phyloP scores from a whole-genome alignment of 2,797 vertebrate genomes.

The Liasis olivaceus region DNA sequence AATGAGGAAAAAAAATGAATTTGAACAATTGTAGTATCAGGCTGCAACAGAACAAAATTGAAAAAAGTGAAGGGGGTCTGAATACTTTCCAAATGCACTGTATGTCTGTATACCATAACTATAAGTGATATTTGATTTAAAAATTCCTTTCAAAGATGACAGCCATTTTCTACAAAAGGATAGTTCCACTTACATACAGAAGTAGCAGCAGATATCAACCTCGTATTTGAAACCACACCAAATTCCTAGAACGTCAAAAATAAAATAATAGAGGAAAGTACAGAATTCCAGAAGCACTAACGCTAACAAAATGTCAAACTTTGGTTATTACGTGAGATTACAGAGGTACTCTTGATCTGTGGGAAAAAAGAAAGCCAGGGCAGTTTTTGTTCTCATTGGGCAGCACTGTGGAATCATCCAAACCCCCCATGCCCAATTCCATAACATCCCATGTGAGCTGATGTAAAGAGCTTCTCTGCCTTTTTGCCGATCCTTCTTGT shows the following conservation, averaged over 20 bases:
- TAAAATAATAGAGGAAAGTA: conserved; percentile 32
- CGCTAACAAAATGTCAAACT: not conserved
- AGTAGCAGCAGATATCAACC: conserved; percentile 96
- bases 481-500: not conserved
- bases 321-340: not conserved
- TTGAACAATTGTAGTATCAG: no score
- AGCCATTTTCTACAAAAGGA: conserved; percentile 12
- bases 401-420: not conserved
- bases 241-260: conserved; percentile 84
- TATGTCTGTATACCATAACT: not conserved
- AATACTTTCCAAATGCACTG: no score
- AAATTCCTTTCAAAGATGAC: not conserved
- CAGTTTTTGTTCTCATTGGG: not conserved
- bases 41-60: no score
- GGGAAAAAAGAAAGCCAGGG: not conserved
- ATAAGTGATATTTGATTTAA: not conserved
- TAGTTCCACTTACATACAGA: conserved; percentile 93
- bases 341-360: not conserved
- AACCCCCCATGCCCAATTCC: not conserved
- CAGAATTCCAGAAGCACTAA: not conserved
- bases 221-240: conserved; percentile 98
- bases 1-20: no score
- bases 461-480: not conserved
- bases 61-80: no score
- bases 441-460: not conserved